Evolutionary conservation across 2,888 invertebrate species (phyloP), one percentile per base, ranked within the genome.

Genomic region (Hylaea fasciaria): DNA sequence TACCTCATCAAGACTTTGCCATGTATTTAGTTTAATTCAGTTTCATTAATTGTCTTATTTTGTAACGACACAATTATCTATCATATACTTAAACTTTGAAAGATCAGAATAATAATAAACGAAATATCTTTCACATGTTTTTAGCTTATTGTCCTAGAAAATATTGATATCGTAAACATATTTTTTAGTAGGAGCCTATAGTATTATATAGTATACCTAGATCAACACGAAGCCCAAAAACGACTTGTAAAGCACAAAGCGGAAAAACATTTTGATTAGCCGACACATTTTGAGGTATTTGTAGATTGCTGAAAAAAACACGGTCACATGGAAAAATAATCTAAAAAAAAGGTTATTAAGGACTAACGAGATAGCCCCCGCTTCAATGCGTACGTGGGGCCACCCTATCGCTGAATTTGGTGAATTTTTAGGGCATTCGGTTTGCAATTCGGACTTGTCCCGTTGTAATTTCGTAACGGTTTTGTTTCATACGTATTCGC

Each of bases 361-460:
- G 68, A 62, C 73, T 75, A 74, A 77, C 74, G 72, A 76, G 73
- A 71, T 73, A 66, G 71, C 72, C 68, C 64, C 67, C 68, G 65
- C 57, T 69, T 68, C 70, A 51, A 68, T 70, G 73, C 67, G 66
- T 73, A 68, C 71, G 65, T 70, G 68, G 64, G 69, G 49, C 59
- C 60, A 62, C 58, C 46, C 60, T 59, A 57, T 54, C 63, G 69
- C 51, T 64, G 66, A 70, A 64, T 64, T 57, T 49, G 48, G 66
- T 61, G 64, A 58, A 45, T 55, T 60, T 52, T 51, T 43, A 41
- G 45, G 14, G 40, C 49, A 29, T 44, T 54, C 17, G n/a, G 59
- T 44, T 59, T 41, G 50, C 5, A 48, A 58, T 12, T 53, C 39
- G 37, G 22, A 53, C 47, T 47, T 47, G 46, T 48, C 44, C 46